A percentile compares a stretch with the other conserved stretches of the same genome.
phyloP scores from a whole-genome alignment of 2,797 vertebrate genomes.

The Halcyon leucocephala region DNA sequence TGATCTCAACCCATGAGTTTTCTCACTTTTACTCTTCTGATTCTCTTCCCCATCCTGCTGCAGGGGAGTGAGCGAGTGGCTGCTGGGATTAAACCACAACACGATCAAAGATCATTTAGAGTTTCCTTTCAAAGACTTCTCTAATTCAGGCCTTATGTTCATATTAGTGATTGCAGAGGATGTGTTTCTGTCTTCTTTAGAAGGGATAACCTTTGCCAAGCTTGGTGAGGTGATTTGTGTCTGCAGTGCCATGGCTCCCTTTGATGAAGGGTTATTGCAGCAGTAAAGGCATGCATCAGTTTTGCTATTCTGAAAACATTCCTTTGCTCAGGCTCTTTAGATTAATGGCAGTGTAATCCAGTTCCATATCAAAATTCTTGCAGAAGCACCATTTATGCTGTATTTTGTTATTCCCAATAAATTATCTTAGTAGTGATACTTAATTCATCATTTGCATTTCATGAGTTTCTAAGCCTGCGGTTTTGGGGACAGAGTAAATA shows the following conservation, averaged over 20 bases:
- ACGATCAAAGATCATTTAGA: background rate
- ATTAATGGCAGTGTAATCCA: background rate
- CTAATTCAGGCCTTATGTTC: background rate
- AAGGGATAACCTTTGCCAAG: background rate
- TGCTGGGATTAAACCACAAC: background rate
- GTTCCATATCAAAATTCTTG: background rate
- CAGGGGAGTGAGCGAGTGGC: rapidly evolving
- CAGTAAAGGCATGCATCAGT: background rate
- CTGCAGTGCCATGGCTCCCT: background rate
- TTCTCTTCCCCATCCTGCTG: background rate
- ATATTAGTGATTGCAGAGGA: background rate
- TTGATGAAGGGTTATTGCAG: background rate
- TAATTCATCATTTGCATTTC: background rate
- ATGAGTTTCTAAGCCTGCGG: background rate
- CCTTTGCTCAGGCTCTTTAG: background rate
- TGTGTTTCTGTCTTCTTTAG: background rate
- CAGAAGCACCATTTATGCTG: background rate
- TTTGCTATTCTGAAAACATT: background rate
- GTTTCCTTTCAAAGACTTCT: background rate
- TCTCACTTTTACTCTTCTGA: background rate
- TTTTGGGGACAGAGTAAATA: background rate
- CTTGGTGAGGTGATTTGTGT: background rate
- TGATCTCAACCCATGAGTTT: background rate
- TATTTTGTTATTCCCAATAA: background rate
- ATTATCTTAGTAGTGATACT: background rate